phyloP scores from a whole-genome alignment of 2,113 vertebrate species.

The Girardinichthys multiradiatus region DNA sequence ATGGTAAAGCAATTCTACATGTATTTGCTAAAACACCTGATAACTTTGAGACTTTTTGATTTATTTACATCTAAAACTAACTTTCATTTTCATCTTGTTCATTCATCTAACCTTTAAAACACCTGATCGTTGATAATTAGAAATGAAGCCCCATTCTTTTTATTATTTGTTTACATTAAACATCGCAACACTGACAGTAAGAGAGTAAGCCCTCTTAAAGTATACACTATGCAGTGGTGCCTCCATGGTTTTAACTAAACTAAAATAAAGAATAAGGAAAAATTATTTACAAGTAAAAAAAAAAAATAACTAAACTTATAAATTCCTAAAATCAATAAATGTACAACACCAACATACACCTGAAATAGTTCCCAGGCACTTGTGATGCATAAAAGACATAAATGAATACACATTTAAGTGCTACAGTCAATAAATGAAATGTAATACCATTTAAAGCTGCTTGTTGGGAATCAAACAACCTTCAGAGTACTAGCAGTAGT shows the following conservation, averaged over 20 bases:
- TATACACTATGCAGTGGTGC: constrained; percentile 24
- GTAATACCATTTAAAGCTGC: constrained; percentile 46
- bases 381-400: constrained; percentile 66
- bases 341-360: constrained; percentile 63
- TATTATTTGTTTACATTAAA: constrained; percentile 20
- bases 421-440: constrained; percentile 61
- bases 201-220: constrained; percentile 49
- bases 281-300: constrained; percentile 56
- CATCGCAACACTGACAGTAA: constrained; percentile 3
- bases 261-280: constrained; percentile 39
- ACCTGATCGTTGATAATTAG: not conserved
- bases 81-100: constrained; percentile 3
- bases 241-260: constrained; percentile 34
- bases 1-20: not conserved
- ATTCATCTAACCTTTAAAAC: not conserved
- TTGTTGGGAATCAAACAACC: constrained; percentile 32
- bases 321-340: constrained; percentile 37
- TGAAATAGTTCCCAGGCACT: constrained; percentile 74
- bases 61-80: not conserved
- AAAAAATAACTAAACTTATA: constrained; percentile 25
- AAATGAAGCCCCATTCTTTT: constrained; percentile 18
- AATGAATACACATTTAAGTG: constrained; percentile 63
- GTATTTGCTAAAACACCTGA: not conserved
- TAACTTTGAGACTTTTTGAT: not conserved
- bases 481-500: constrained; percentile 29